These are phyloP conservation scores for Melanogrammus aeglefinus DNA, from an alignment of 2,797 vertebrate species.

Conservation along the genomic window DNA sequence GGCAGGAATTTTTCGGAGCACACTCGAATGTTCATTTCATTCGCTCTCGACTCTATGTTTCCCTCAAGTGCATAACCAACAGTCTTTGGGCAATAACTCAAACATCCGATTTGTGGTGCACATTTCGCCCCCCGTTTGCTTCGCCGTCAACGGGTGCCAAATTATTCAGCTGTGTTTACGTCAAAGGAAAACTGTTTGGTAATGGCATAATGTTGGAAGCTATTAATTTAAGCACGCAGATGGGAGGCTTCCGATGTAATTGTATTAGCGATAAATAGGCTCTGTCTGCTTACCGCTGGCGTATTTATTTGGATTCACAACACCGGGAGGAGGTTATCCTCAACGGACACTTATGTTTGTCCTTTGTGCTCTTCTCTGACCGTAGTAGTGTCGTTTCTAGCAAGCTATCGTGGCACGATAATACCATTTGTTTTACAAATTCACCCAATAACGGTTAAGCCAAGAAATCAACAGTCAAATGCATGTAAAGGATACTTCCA, in stretches of 20 bases:
- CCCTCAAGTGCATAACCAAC: conserved; percentile 36
- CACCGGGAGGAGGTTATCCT: not conserved
- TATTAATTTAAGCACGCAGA: not conserved
- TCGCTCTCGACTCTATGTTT: conserved; percentile 33
- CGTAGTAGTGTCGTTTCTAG: too few relatives aligned
- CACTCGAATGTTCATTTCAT: conserved; percentile 38
- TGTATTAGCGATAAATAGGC: not conserved
- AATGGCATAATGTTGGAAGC: not conserved
- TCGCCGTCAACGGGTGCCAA: conserved; percentile 18
- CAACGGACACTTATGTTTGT: too few relatives aligned
- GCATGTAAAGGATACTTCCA: not conserved
- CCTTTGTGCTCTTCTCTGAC: not conserved
- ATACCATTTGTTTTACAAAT: too few relatives aligned
- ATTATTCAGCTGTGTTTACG: conserved; percentile 7
- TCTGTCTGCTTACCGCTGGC: not conserved
- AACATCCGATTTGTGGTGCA: conserved; percentile 27
- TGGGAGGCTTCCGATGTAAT: not conserved
- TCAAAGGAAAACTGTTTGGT: conserved; percentile 8
- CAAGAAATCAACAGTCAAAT: not conserved
- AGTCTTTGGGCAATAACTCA: conserved; percentile 29
- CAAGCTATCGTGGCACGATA: too few relatives aligned
- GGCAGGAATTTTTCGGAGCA: conserved; percentile 43
- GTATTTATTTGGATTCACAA: not conserved
- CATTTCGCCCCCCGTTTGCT: conserved; percentile 16
- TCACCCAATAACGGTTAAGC: not conserved